Conservation (phyloP, 1,140 invertebrate species). For the Pogonomyrmex californicus region DNA sequence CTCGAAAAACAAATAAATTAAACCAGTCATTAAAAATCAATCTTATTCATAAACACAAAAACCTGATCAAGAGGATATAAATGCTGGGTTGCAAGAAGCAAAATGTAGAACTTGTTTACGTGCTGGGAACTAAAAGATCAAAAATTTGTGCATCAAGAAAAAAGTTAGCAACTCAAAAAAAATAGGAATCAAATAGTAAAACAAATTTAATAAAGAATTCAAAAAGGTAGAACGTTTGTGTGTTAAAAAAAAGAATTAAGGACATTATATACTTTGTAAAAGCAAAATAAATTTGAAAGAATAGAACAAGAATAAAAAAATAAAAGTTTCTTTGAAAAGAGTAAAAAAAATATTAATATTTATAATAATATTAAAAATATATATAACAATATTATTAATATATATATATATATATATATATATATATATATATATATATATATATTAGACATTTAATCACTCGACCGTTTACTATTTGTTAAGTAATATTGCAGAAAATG, state of each 20-base stretch:
- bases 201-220: neutral
- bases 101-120: neutral
- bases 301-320: neutral
- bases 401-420: too few relatives aligned
- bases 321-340: neutral
- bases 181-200: neutral
- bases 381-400: too few relatives aligned
- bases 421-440: too few relatives aligned
- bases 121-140: neutral
- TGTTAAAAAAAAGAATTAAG: neutral
- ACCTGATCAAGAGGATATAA: neutral
- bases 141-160: neutral
- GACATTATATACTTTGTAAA: neutral
- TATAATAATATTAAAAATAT: neutral
- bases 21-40: neutral
- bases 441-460: neutral
- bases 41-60: neutral
- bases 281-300: neutral
- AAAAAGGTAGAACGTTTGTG: neutral
- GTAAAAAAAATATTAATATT: neutral
- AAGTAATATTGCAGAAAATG: slow-evolving; percentile 10
- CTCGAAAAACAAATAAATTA: too few relatives aligned
- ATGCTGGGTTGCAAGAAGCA: neutral
- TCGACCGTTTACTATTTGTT: neutral
- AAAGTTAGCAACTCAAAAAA: neutral